Conservation (phyloP, 2,888 invertebrate genomes). For the Agriopis aurantiaria region DNA sequence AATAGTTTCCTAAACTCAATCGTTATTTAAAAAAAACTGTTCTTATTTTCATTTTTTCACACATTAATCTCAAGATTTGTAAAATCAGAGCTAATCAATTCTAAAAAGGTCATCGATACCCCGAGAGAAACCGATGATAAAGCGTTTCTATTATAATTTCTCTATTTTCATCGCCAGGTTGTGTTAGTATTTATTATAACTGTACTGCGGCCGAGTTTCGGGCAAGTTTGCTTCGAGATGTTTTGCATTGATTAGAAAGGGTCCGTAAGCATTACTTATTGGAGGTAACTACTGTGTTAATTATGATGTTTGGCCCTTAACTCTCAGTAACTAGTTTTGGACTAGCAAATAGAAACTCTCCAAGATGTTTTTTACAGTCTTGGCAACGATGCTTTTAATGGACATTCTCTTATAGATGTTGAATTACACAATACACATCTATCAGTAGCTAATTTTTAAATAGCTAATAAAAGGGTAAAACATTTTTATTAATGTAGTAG, state of each 20-base stretch:
- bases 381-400: background rate
- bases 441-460: no score
- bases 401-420: background rate
- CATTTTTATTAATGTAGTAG: no score
- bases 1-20: no score
- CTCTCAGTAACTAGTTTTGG: background rate
- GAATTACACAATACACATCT: no score
- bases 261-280: conserved; percentile 27
- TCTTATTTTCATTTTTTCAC: background rate
- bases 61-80: conserved; percentile 17
- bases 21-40: background rate
- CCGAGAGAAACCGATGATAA: conserved; percentile 50
- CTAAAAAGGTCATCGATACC: conserved; percentile 35
- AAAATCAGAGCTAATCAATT: conserved; percentile 35
- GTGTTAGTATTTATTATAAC: conserved; percentile 42
- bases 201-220: conserved; percentile 48
- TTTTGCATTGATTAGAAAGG: conserved; percentile 48
- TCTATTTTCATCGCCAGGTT: conserved; percentile 29
- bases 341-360: background rate
- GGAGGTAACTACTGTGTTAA: conserved; percentile 26
- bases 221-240: conserved; percentile 48
- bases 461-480: no score
- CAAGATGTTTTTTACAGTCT: background rate
- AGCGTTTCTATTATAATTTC: conserved; percentile 46
- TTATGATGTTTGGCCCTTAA: conserved; percentile 14